These are phyloP conservation scores for Mycalesis mineus DNA, from an alignment of 2,888 invertebrate genomes.

Conservation along the genomic window DNA sequence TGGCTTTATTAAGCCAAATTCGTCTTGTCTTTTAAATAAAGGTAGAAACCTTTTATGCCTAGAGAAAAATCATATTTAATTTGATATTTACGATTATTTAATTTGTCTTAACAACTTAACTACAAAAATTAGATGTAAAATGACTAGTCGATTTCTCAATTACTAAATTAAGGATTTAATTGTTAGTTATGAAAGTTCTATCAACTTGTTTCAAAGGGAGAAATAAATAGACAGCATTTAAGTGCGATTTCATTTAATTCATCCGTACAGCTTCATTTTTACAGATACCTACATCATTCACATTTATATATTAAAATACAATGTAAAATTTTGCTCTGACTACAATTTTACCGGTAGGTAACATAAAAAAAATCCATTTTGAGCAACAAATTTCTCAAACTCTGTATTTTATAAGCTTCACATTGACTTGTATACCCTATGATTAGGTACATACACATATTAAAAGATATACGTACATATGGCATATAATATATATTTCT, in stretches of 20 bases:
- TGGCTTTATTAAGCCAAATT: no score
- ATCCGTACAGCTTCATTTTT: slow-evolving; percentile 46
- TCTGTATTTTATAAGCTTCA: slow-evolving; percentile 21
- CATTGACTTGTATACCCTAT: slow-evolving; percentile 22
- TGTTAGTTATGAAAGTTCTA: no score
- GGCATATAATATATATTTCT: no score
- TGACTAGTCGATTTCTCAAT: no score
- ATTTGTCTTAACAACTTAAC: no score
- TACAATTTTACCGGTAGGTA: slow-evolving; percentile 49
- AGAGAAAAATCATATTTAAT: no score
- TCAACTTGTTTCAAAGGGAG: neutral
- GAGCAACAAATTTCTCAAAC: slow-evolving; percentile 52
- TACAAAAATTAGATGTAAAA: no score
- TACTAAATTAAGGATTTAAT: no score
- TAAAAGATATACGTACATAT: no score
- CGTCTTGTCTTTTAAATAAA: no score
- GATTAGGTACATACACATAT: slow-evolving; percentile 29
- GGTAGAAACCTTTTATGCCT: no score
- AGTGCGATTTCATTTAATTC: slow-evolving; percentile 65
- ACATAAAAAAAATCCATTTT: slow-evolving; percentile 46
- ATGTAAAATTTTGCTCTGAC: slow-evolving; percentile 41
- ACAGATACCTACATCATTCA: slow-evolving; percentile 56
- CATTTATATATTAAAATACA: slow-evolving; percentile 37
- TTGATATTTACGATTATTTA: no score
- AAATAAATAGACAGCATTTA: slow-evolving; percentile 40